phyloP scores from a whole-genome alignment of 2,888 invertebrate genomes.

The Patella pellucida region DNA sequence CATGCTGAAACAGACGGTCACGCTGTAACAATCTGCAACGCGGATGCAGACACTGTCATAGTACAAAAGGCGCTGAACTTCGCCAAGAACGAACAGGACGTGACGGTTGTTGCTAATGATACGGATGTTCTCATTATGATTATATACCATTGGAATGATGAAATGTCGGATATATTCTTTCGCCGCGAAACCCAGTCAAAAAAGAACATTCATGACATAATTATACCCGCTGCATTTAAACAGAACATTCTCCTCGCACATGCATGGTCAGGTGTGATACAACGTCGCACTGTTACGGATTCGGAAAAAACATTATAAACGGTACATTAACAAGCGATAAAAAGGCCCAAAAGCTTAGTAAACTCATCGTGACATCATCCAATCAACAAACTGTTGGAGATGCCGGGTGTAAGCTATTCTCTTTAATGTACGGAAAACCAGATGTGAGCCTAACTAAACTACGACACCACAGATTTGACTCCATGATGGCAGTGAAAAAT shows the following conservation, averaged over 20 bases:
- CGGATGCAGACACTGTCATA: background rate
- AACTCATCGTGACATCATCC: no score
- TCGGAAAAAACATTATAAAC: background rate
- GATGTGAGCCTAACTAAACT: no score
- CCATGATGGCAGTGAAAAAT: no score
- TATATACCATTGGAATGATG: no score
- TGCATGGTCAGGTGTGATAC: background rate
- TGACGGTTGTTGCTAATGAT: conserved; percentile 8
- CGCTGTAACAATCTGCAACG: background rate
- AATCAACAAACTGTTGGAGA: no score
- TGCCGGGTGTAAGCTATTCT: no score
- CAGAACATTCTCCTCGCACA: background rate
- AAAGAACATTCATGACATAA: background rate
- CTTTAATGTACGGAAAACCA: no score
- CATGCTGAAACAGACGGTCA: background rate
- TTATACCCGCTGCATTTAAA: background rate
- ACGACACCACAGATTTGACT: no score
- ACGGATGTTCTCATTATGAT: conserved; percentile 1
- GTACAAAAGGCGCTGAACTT: conserved; percentile 4
- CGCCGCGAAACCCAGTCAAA: background rate
- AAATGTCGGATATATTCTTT: background rate
- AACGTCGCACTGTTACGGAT: background rate
- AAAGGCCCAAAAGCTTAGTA: no score
- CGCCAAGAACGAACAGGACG: background rate
- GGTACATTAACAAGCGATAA: no score